Conservation (phyloP, 2,888 invertebrate species). For the Ypsolopha scabrella region DNA sequence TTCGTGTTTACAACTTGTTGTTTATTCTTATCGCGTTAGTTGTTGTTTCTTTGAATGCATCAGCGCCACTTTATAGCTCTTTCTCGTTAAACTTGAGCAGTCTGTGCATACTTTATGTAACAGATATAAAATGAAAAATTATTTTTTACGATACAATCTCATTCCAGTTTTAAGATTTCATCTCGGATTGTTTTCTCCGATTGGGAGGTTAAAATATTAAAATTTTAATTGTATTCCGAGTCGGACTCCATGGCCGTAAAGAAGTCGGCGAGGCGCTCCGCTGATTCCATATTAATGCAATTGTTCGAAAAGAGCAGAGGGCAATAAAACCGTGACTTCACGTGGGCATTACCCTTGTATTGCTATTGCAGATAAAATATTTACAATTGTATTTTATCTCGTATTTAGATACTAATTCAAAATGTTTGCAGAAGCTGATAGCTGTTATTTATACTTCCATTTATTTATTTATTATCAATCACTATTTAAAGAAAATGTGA, state of each 20-base stretch:
- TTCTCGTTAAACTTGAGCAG: too few species aligned
- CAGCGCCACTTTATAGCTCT: neutral
- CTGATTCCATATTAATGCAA: constrained; percentile 69
- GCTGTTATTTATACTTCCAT: too few species aligned
- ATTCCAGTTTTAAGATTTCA: neutral
- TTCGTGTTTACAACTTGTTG: constrained; percentile 8
- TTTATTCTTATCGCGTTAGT: constrained; percentile 1
- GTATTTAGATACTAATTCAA: neutral
- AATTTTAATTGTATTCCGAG: constrained; percentile 52
- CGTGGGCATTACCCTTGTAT: neutral
- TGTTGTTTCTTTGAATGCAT: constrained; percentile 2
- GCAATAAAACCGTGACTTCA: constrained; percentile 57
- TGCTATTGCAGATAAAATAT: neutral
- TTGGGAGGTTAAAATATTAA: constrained; percentile 55
- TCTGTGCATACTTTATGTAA: neutral
- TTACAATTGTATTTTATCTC: neutral
- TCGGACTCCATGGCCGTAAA: constrained; percentile 38
- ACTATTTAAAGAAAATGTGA: too few species aligned
- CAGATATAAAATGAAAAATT: neutral
- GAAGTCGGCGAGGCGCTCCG: constrained; percentile 46
- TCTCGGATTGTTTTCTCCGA: constrained; percentile 19
- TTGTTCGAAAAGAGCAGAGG: constrained; percentile 61
- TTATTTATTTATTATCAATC: too few species aligned
- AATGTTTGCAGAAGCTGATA: too few species aligned
- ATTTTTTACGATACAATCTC: constrained; percentile 3